Evolutionary conservation across 2,888 invertebrate species (phyloP), one percentile per base, ranked within the genome.

Genomic region (Habrosyne pyritoides): DNA sequence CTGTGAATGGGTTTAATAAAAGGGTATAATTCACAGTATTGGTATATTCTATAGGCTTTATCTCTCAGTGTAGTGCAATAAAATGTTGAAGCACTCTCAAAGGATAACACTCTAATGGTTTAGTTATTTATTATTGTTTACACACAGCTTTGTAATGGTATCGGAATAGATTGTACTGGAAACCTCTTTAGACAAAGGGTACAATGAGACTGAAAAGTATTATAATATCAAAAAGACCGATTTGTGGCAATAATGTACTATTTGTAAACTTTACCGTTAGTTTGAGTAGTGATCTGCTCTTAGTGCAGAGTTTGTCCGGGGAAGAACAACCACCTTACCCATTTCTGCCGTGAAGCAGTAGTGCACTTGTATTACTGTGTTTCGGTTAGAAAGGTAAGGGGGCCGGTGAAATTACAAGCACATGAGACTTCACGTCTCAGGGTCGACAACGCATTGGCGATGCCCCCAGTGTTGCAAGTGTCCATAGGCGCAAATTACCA

Each of bases 51-150:
- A 53, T 55, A 47, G 51, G 33, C 21, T 42, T 55, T 52, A 46
- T 53, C 50, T 46, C 48, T 33, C 18, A 51, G 26, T 24, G 30
- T 57, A 50, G 50, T 52, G 56, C 61, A 53, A 63, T 70, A 69
- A 65, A 66, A 58, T 55, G 53, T 58, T 56, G 66, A 59, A 62
- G 59, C 64, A 60, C 58, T 69, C 54, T 58, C 42, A 18, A 42
- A 42, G 60, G 59, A 55, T 49, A 59, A 21, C 52, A 52, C 26
- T 64, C 55, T 58, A 65, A 66, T 65, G 61, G 60, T 62, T 60
- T 57, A 53, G 61, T 63, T 63, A 67, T 66, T 64, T 68, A 69
- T 63, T 58, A 56, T 59, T 52, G 55, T 59, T 56, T 56, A 54
- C 36, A 30, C 50, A 21, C 10, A 7, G 14, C 18, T 18, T 50